Evolutionary conservation across 2,888 invertebrate genomes (phyloP).

Genomic region (Fragum whitleyi): DNA sequence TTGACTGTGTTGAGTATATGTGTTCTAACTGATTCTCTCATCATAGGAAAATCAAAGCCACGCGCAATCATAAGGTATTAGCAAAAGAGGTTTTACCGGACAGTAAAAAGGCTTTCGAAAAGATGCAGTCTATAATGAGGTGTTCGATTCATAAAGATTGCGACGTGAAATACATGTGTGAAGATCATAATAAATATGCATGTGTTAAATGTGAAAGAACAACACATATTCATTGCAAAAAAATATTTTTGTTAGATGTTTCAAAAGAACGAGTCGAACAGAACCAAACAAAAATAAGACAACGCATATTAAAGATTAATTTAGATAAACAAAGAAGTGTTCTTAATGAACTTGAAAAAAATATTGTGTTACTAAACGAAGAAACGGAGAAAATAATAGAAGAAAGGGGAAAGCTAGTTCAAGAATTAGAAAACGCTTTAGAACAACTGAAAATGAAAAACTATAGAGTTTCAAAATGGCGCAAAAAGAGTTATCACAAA

Average conservation of each 20-base stretch:
- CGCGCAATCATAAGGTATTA: constrained; percentile 29
- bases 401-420: neutral
- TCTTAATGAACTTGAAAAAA: neutral
- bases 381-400: neutral
- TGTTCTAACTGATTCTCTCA: constrained; percentile 25
- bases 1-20: constrained; percentile 36
- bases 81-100: constrained; percentile 19
- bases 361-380: neutral
- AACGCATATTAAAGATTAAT: neutral
- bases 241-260: neutral
- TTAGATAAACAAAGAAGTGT: neutral
- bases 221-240: neutral
- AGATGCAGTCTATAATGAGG: neutral
- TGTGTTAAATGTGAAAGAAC: constrained; percentile 11
- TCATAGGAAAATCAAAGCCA: constrained; percentile 36
- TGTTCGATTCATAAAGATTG: constrained; percentile 1
- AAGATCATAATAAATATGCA: constrained; percentile 13
- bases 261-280: neutral
- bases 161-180: constrained; percentile 19
- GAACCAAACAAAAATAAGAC: neutral
- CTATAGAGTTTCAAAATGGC: neutral
- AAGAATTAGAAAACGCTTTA: neutral
- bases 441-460: neutral
- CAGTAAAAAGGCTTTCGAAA: neutral
- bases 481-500: neutral